Conservation (phyloP, 2,888 invertebrate species). For the Phortica magna region DNA sequence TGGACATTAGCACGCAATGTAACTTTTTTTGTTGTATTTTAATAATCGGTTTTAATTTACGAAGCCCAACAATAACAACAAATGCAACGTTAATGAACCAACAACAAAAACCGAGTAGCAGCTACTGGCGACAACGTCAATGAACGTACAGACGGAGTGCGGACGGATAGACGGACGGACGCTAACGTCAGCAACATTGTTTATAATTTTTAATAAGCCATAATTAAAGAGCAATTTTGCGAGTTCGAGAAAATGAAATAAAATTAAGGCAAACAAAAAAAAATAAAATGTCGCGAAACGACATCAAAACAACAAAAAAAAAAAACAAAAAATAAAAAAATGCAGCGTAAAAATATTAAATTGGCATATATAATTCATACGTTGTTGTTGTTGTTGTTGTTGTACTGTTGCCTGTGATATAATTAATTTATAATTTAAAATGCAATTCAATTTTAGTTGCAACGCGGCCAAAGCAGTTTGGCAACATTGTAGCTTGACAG, state of each 20-base stretch:
- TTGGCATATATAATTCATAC: slow-evolving; percentile 28
- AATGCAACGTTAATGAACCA: slow-evolving; percentile 6
- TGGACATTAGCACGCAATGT: slow-evolving; percentile 20
- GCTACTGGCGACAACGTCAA: neutral
- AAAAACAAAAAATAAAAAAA: slow-evolving; percentile 9
- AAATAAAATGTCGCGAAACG: neutral
- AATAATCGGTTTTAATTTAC: neutral
- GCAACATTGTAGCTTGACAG: slow-evolving; percentile 25
- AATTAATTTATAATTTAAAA: slow-evolving; percentile 69
- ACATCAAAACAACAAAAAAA: neutral
- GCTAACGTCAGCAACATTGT: slow-evolving; percentile 56
- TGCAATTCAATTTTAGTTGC: slow-evolving; percentile 63
- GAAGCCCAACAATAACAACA: neutral
- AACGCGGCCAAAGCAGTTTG: slow-evolving; percentile 61
- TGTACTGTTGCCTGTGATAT: slow-evolving; percentile 21
- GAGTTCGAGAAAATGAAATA: slow-evolving; percentile 8
- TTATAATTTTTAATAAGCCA: slow-evolving; percentile 66
- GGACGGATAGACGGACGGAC: neutral
- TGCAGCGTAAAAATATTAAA: slow-evolving; percentile 9
- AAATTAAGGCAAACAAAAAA: neutral
- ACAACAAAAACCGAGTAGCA: neutral
- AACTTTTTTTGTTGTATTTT: neutral
- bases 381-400: slow-evolving; percentile 48
- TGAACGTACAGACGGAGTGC: neutral
- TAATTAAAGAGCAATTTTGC: slow-evolving; percentile 56